These are phyloP conservation scores for Drosophila tani DNA, from an alignment of 1,140 invertebrate genomes.

Conservation along the genomic window DNA sequence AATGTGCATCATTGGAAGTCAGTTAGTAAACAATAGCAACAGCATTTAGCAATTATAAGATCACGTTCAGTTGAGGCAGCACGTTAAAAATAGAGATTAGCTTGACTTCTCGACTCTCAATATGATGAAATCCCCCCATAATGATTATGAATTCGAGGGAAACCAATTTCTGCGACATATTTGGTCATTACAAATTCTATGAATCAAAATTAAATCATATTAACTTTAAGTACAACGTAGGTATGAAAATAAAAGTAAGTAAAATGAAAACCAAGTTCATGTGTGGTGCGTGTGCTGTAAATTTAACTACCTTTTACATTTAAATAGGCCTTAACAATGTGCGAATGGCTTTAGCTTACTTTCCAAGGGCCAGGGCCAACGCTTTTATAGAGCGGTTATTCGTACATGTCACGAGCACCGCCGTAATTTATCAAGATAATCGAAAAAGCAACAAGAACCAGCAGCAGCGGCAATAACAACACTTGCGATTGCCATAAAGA, in stretches of 20 bases:
- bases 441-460: conserved; percentile 38
- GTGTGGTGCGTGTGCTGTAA: conserved; percentile 56
- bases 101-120: not conserved
- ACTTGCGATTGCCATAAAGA: conserved; percentile 60
- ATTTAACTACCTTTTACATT: conserved; percentile 63
- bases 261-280: conserved; percentile 23
- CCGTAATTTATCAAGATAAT: conserved; percentile 81
- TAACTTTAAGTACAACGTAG: not conserved
- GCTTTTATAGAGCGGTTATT: conserved; percentile 17
- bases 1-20: conserved; percentile 45
- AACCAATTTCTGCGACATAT: conserved; percentile 30
- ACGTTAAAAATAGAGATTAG: conserved; percentile 51
- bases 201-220: conserved; percentile 36
- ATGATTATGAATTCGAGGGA: conserved; percentile 6
- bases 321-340: conserved; percentile 48
- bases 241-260: not conserved
- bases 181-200: conserved; percentile 25
- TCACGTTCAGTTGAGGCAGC: conserved; percentile 46
- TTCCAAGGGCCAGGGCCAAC: conserved; percentile 19
- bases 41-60: conserved; percentile 38
- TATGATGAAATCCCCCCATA: conserved; percentile 14
- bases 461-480: conserved; percentile 52
- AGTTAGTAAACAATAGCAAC: conserved; percentile 19
- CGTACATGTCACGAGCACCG: conserved; percentile 66
- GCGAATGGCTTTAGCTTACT: conserved; percentile 47